Evolutionary conservation across 2,113 vertebrate species (phyloP).

Genomic region (Rhinogobius similis): DNA sequence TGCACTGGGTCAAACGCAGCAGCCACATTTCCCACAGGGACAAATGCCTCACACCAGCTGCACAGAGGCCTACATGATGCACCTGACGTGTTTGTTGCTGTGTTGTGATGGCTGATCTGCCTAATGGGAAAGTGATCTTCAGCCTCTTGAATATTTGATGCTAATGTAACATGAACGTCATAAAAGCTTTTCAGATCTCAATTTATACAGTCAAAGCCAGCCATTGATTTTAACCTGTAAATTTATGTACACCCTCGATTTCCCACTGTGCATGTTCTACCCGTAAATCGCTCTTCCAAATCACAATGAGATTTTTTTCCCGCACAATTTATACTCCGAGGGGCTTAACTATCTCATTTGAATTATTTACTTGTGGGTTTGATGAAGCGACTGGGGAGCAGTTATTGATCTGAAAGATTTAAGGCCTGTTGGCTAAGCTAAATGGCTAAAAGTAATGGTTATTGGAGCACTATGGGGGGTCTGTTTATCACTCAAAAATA

Average conservation of each 20-base stretch:
- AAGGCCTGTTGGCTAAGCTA: slow-evolving; percentile 69
- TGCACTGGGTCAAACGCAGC: background rate
- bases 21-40: background rate
- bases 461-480: slow-evolving; percentile 42
- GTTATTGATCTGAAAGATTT: slow-evolving; percentile 76
- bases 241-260: slow-evolving; percentile 53
- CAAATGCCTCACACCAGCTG: background rate
- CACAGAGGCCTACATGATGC: background rate
- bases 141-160: slow-evolving; percentile 70
- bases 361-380: slow-evolving; percentile 77
- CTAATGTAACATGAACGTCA: slow-evolving; percentile 67
- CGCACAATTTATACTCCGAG: slow-evolving; percentile 65
- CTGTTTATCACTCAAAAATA: slow-evolving; percentile 40
- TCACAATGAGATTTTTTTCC: slow-evolving; percentile 54
- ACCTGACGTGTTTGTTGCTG: slow-evolving; percentile 26
- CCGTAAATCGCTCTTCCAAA: slow-evolving; percentile 52
- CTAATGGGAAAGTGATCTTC: slow-evolving; percentile 54
- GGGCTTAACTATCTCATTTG: slow-evolving; percentile 74
- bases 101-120: slow-evolving; percentile 47
- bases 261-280: slow-evolving; percentile 31
- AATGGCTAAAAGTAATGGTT: slow-evolving; percentile 55
- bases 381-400: slow-evolving; percentile 67
- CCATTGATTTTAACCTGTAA: slow-evolving; percentile 67
- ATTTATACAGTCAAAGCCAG: slow-evolving; percentile 60
- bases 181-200: slow-evolving; percentile 70